A percentile compares a stretch with the other conserved stretches of the same genome.
phyloP scores from a whole-genome alignment of 2,113 vertebrate genomes.

The Nestor notabilis region DNA sequence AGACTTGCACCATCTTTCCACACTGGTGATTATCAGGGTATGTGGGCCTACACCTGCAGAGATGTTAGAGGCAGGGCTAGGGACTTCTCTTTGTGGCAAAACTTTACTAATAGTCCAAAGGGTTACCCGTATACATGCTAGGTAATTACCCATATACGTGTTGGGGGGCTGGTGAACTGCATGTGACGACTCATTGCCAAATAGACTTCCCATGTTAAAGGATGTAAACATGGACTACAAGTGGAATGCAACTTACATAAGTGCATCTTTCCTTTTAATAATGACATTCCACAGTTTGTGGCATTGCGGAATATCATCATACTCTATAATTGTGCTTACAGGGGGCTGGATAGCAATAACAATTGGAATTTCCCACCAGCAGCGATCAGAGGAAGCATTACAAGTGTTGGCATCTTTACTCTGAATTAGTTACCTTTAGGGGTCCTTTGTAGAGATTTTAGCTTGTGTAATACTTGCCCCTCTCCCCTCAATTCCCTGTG shows the following conservation, averaged over 20 bases:
- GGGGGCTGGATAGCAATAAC: not conserved
- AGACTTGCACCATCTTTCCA: not conserved
- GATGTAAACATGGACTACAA: not conserved
- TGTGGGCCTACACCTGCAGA: not conserved
- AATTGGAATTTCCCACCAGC: conserved; percentile 10
- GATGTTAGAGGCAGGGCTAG: not conserved
- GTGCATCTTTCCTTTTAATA: not conserved
- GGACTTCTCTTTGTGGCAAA: not conserved
- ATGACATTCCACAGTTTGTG: not conserved
- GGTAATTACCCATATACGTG: not conserved
- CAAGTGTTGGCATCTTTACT: not conserved
- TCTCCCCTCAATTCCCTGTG: not conserved
- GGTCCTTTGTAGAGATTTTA: not conserved
- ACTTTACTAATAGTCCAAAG: not conserved
- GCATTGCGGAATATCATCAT: not conserved
- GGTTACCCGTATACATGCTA: not conserved
- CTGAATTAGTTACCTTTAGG: not conserved
- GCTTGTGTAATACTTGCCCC: not conserved
- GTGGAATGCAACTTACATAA: not conserved
- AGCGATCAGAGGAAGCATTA: not conserved
- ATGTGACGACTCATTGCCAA: not conserved
- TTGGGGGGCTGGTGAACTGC: not conserved
- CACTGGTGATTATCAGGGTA: not conserved
- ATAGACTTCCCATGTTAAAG: not conserved
- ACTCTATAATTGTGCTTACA: not conserved